phyloP scores from a whole-genome alignment of 2,113 vertebrate genomes.

The Centrocercus urophasianus region DNA sequence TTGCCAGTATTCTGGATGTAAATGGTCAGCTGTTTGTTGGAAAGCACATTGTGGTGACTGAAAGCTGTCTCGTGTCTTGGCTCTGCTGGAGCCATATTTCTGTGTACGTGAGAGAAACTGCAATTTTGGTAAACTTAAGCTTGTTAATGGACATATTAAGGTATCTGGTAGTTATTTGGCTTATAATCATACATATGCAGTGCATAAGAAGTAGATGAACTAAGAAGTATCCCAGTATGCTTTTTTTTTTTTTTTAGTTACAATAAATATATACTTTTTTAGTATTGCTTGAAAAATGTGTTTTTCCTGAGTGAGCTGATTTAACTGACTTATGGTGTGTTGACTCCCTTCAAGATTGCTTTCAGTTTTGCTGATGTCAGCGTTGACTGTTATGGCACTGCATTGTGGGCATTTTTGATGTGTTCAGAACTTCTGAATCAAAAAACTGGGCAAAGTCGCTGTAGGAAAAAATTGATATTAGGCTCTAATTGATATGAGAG shows the following conservation, averaged over 20 bases:
- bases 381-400: neutral
- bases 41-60: neutral
- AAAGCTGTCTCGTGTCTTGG: neutral
- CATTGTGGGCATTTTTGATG: neutral
- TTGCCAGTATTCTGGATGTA: neutral
- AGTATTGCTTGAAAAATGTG: neutral
- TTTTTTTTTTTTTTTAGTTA: neutral
- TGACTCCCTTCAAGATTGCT: neutral
- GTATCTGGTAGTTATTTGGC: neutral
- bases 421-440: neutral
- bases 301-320: neutral
- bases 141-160: neutral
- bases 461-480: neutral
- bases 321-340: neutral
- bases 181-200: neutral
- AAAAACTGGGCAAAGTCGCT: neutral
- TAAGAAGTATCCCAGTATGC: neutral
- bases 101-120: neutral
- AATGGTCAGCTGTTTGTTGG: neutral
- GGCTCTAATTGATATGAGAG: neutral
- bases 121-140: neutral
- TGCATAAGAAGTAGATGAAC: neutral
- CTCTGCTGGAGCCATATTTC: neutral
- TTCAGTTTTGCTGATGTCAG: neutral
- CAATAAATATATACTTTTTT: neutral